Base-by-base conservation (phyloP, 2,797 vertebrate species). In the Acrossocheilus wenchowensis region DNA sequence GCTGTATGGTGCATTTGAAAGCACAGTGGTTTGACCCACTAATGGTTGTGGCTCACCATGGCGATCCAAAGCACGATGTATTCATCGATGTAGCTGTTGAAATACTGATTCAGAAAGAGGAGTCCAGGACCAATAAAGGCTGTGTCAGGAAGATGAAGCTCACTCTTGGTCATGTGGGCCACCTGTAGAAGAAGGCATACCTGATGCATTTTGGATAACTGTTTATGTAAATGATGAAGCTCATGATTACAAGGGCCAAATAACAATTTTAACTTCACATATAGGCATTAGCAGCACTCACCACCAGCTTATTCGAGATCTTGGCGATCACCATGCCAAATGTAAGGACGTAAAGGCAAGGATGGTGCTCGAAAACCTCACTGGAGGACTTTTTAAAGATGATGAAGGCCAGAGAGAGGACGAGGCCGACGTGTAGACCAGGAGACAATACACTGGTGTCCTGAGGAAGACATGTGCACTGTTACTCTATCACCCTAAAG, bases 161-260 rank as follows among this genome's bases (percentile, higher is more conserved):
- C 97, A 92, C 98, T 99, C 96, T 97, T 99, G 78, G 98, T 98
- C 97, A 99, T 99, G 93, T 99, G 98, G 84, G 98, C 98, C 73
- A 99, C 90, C 98, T 99, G 36, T 30, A 88, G 57, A 79, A 80
- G 5, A 85, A 4, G 41, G 60, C 9, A 19, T 8, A 26, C 2
- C 57, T 64, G 39, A 41, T 41, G 23, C 36, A 2, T 43, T 62
- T 60, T 36, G 34, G 45, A 54, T 52, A 34, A 50, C 60, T 11
- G 7, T 48, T 45, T 45, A 62, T 34, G 39, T 36, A 57, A 21
- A 26, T 1, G 21, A 39, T 23, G 19, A 78, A 8, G 75, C 6
- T 15, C 10, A 50, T 30, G 14, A 48, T 26, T 45, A 14, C n/a
- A 45, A 48, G 36, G 15, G 50, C 9, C 17, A 39, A 57, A 78